Conservation (phyloP, 2,888 invertebrate genomes). For the Caradrina clavipalpis region DNA sequence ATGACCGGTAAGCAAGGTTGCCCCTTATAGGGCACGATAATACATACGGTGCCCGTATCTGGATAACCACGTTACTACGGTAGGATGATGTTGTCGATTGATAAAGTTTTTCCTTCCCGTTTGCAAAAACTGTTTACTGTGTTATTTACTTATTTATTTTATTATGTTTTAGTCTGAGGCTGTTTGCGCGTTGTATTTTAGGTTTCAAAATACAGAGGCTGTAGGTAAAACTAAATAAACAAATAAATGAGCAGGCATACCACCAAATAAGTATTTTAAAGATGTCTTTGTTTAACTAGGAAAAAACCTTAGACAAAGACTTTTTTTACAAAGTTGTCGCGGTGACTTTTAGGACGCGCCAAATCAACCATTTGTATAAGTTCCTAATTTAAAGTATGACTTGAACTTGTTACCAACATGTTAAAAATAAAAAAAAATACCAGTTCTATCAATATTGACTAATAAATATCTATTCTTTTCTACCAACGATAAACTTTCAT, state of each 20-base stretch:
- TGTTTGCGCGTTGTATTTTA: neutral
- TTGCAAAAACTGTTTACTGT: neutral
- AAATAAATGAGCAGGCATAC: neutral
- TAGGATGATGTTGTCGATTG: conserved; percentile 12
- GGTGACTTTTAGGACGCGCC: neutral
- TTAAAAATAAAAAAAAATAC: neutral
- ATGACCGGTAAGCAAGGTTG: conserved; percentile 50
- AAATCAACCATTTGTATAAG: neutral
- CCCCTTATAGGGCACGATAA: conserved; percentile 39
- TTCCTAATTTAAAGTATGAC: neutral
- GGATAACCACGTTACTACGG: conserved; percentile 12
- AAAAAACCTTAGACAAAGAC: neutral
- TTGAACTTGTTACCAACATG: neutral
- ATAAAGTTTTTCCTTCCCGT: conserved; percentile 28
- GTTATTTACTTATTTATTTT: too few relatives aligned
- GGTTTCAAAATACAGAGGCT: neutral
- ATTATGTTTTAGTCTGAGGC: neutral
- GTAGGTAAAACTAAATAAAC: neutral
- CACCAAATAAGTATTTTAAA: neutral
- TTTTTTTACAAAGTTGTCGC: neutral
- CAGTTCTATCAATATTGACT: neutral
- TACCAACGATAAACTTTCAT: neutral
- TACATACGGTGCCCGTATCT: conserved; percentile 12
- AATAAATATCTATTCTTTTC: neutral
- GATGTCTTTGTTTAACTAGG: too few relatives aligned